Base-by-base conservation (phyloP, 2,113 vertebrate genomes). In the Pelecanoides urinatrix region DNA sequence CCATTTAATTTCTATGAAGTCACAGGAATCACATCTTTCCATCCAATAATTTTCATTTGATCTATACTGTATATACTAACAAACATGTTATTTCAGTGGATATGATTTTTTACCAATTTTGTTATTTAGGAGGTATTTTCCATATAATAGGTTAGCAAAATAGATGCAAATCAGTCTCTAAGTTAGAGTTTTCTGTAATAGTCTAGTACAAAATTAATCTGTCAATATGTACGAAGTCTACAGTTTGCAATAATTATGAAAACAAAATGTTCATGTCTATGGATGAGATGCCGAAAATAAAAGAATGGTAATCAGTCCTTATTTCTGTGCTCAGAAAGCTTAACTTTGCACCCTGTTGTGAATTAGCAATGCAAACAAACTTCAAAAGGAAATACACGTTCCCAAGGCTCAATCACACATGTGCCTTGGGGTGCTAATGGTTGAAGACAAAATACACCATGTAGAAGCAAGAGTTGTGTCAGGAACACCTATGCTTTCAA, bases 341-440 rank as follows among this genome's bases (percentile, higher is more conserved):
- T 73, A 58, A 56, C 40, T 94, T 80, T 77, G 50, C 62, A 94
- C 67, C 82, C 79, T 90, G 76, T 38, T 79, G 88, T 87, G 94
- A 92, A 92, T 94, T 96, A 93, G 79, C 73, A 87, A 91, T 56
- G 53, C 53, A 91, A 88, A 44, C 74, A 93, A 66, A 86, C 84
- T 95, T 96, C 94, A 96, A 89, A 96, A 81, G 66, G 63, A 92
- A 72, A 55, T 23, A 71, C 5, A 49, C 26, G 63, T 91, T 68
- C 66, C 53, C 34, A 45, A 61, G 63, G 47, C 86, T 93, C 85
- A 93, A 7, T 47, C 63, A 73, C 66, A 61, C 18, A 8, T 66
- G 38, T 91, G 70, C 70, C 73, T 91, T 44, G 45, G 49, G 27
- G 76, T 65, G 42, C 56, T 77, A 52, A 45, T 23, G 30, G 78